Base-by-base conservation (phyloP, 2,113 vertebrate genomes). In the Chroicocephalus ridibundus region DNA sequence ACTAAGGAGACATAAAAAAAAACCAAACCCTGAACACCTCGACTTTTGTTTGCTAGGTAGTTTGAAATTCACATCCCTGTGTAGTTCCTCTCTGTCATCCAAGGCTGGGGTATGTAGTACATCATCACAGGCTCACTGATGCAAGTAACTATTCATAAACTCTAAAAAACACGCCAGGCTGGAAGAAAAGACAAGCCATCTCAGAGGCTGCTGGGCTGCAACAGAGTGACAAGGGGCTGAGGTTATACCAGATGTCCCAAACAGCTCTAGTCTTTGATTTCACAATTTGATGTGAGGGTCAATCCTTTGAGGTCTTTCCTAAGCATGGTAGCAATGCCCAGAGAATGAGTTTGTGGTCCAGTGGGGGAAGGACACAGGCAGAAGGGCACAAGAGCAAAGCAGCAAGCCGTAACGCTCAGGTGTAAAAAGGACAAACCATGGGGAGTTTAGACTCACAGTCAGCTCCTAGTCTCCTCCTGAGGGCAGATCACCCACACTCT, bases 321-420 rank as follows among this genome's bases (percentile, higher is more conserved):
- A 71, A 62, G 36, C 20, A 15, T 12, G n/a, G 62, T 51, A 79
- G 32, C 42, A 82, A 38, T 0, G 0, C 11, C 25, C 5, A 0
- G 20, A 82, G 66, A 64, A 71, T 17, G 19, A 55, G 26, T 60
- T 32, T 57, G 55, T 42, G 60, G 26, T 32, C 36, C 24, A 9
- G 22, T 0, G 32, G 36, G 12, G 10, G 46, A 36, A 82, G 61
- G 42, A 49, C 57, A 36, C 27, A 26, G 10, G 8, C 40, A 36
- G 42, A 91, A 72, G 15, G n/a, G 6, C n/a, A 70, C 44, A 65
- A 70, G 16, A 78, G 26, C 54, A 71, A 90, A 90, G 64, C 22
- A 86, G 64, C 29, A 57, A 44, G 9, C 40, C 52, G n/a, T 26
- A 55, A 91, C 38, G 47, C 6, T 69, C 32, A 62, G 32, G 13